These are phyloP conservation scores for Phataginus tetradactyla DNA, from an alignment of 2,797 vertebrate species.

Conservation along the genomic window DNA sequence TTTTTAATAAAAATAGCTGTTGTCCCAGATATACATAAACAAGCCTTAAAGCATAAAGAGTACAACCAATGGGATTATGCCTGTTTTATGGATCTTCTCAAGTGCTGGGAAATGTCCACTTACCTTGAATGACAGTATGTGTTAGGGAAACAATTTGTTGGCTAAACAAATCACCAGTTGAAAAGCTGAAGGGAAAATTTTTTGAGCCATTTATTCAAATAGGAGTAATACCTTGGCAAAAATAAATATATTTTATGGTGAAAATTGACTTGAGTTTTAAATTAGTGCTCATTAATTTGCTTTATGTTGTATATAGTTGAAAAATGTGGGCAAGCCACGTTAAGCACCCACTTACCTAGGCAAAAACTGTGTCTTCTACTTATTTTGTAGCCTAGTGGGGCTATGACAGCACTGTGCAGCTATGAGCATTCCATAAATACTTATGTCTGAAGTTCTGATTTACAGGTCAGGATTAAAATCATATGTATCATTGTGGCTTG, in stretches of 20 bases:
- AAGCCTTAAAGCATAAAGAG: conserved; percentile 51
- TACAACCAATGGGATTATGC: conserved; percentile 14
- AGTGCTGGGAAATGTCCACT: conserved; percentile 50
- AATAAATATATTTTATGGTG: conserved; percentile 30
- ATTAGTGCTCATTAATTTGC: conserved; percentile 30
- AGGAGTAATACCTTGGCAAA: conserved; percentile 10
- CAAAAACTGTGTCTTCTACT: conserved; percentile 14
- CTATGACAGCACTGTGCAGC: background rate
- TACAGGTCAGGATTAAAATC: background rate
- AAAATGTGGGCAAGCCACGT: conserved; percentile 36
- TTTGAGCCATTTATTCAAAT: conserved; percentile 57
- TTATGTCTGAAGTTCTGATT: background rate
- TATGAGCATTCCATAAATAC: background rate
- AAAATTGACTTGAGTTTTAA: conserved; percentile 60
- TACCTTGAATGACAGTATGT: conserved; percentile 47
- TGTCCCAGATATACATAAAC: conserved; percentile 28
- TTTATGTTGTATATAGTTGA: background rate
- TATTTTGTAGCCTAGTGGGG: conserved; percentile 24
- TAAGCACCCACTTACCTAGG: conserved; percentile 42
- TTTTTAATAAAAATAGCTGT: conserved; percentile 59
- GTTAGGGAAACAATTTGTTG: conserved; percentile 36
- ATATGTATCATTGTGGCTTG: background rate
- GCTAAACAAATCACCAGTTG: conserved; percentile 50
- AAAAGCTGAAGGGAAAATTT: conserved; percentile 21
- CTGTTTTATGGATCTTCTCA: conserved; percentile 30